These are phyloP conservation scores for Torymus tubicola DNA, from an alignment of 2,888 invertebrate genomes.

Conservation along the genomic window DNA sequence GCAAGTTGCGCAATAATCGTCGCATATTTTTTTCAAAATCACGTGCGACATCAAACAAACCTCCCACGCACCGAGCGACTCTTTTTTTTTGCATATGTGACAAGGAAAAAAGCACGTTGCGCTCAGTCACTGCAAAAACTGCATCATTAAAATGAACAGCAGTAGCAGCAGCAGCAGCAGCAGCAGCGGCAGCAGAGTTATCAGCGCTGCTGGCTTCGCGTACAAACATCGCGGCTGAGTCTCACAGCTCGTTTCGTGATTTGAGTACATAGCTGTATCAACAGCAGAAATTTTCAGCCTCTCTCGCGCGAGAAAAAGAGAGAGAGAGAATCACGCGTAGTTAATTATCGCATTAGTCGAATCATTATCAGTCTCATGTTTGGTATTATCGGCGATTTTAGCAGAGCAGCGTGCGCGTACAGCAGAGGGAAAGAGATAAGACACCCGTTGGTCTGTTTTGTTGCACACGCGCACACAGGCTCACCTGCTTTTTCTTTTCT, in stretches of 20 bases:
- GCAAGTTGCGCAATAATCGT: no score
- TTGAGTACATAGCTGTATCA: slow-evolving; percentile 39
- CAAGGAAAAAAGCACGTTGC: no score
- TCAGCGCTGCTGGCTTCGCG: slow-evolving; percentile 14
- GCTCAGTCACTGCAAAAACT: not conserved
- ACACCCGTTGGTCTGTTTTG: slow-evolving; percentile 15
- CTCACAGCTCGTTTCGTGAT: slow-evolving; percentile 22
- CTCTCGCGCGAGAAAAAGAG: not conserved
- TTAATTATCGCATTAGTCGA: slow-evolving; percentile 47
- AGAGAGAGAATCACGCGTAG: slow-evolving; percentile 1
- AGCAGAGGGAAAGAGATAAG: slow-evolving; percentile 8
- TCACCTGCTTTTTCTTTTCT: slow-evolving; percentile 14
- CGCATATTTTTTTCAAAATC: no score
- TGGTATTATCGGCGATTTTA: slow-evolving; percentile 33
- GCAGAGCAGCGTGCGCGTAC: slow-evolving; percentile 9
- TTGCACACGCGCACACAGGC: not conserved
- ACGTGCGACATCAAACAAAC: no score
- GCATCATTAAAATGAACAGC: not conserved
- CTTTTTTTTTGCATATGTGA: no score
- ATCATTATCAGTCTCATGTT: slow-evolving; percentile 46
- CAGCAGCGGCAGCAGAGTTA: slow-evolving; percentile 10
- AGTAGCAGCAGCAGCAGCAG: slow-evolving; percentile 1
- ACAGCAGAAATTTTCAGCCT: slow-evolving; percentile 26
- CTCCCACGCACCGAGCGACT: no score
- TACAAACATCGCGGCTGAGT: slow-evolving; percentile 23